Base-by-base conservation (phyloP, 2,113 vertebrate genomes). In the Osmerus eperlanus region DNA sequence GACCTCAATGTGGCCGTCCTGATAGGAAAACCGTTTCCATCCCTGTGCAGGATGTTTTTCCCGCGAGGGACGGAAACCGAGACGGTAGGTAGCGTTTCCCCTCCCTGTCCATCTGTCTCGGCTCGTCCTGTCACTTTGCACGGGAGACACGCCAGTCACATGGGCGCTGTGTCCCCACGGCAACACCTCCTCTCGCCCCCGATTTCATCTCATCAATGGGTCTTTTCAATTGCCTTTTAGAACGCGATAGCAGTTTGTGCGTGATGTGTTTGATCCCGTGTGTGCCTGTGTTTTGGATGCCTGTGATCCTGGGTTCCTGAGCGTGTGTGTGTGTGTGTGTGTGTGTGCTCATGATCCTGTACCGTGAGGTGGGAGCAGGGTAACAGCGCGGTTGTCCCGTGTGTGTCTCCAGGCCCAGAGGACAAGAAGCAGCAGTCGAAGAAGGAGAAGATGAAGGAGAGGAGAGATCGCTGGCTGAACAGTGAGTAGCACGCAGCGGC, bases 401-500 rank as follows among this genome's bases (percentile, higher is more conserved):
- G 21, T 70, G 25, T 28, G 62, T 67, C 23, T 19, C 21, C 79
- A 92, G 95, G 82, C 71, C 56, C 78, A 1, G 93, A 92, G 68
- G 80, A 81, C 51, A 95, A 92, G 81, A 23, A 65, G 0, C 1
- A 91, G 64, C 81, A 95, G 79, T 83, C 95, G 13, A 99, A 99
- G 86, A 98, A 95, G 78, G 95, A 96, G 80, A 98, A 96, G 79
- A 91, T 92, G 87, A 98, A 94, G 82, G 92, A 95, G 85, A 89
- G 95, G 56, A 92, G 89, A n/a, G 94, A 97, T 12, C 75, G 81
- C 0, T 98, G 96, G 96, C 88, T 97, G 0, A 94, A 94, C 88
- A 98, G 96, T 98, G 83, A 96, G 97, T 90, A 65, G 2, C 3
- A 41, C 0, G 41, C 41, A 3, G 41, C 25, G 32, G 7, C 3